These are phyloP conservation scores for Morus bassanus DNA, from an alignment of 2,797 vertebrate species.

Conservation along the genomic window DNA sequence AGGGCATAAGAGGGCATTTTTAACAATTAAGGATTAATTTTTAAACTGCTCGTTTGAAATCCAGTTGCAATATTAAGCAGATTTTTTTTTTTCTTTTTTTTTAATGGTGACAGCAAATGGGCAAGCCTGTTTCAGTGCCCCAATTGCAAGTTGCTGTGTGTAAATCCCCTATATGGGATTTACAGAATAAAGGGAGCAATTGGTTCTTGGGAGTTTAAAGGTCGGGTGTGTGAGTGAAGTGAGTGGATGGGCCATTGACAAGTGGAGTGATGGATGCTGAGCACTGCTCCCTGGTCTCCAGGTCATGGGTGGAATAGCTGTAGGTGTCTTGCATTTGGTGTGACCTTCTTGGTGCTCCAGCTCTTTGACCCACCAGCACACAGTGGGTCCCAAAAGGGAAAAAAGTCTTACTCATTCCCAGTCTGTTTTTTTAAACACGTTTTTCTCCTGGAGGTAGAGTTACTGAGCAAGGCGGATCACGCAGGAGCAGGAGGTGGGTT, in stretches of 20 bases:
- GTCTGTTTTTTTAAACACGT: background rate
- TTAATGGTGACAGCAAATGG: background rate
- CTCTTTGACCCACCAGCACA: background rate
- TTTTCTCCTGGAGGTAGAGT: background rate
- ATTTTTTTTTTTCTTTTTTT: rapidly evolving
- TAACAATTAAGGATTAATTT: background rate
- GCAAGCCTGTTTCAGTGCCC: background rate
- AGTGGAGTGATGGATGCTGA: background rate
- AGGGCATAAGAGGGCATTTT: background rate
- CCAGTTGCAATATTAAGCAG: background rate
- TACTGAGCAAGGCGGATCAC: background rate
- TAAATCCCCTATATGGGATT: background rate
- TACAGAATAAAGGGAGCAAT: background rate
- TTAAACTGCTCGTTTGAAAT: background rate
- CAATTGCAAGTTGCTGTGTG: background rate
- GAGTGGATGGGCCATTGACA: background rate
- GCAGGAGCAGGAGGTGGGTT: background rate
- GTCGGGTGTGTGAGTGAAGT: background rate
- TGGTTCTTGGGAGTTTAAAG: background rate
- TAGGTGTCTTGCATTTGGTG: background rate
- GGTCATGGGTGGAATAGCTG: background rate
- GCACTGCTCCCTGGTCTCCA: background rate
- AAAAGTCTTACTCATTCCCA: background rate
- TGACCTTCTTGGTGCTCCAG: background rate
- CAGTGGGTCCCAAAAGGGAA: background rate